Conservation (phyloP, 1,140 invertebrate species). For the Parasteatoda tepidariorum region DNA sequence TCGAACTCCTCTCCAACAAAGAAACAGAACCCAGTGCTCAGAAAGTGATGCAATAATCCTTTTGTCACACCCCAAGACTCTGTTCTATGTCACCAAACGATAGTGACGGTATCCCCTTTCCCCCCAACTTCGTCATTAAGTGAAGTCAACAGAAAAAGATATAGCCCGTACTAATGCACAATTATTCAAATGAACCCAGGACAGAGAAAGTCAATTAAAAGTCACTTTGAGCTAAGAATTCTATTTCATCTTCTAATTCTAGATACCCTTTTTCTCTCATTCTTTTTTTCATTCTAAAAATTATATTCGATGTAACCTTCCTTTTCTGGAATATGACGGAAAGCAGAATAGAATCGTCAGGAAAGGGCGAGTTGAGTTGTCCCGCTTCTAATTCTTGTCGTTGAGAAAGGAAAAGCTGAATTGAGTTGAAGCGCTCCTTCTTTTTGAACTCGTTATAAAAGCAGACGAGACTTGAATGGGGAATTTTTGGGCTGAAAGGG, state of each 20-base stretch:
- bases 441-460: slow-evolving; percentile 50
- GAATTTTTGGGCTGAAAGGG: slow-evolving; percentile 32
- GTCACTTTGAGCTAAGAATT: slow-evolving; percentile 41
- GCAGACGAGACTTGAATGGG: slow-evolving; percentile 33
- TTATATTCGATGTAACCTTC: background rate
- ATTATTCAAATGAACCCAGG: slow-evolving; percentile 56
- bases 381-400: slow-evolving; percentile 35
- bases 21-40: background rate
- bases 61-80: slow-evolving; percentile 50
- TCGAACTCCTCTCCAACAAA: background rate
- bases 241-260: background rate
- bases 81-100: slow-evolving; percentile 55
- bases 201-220: slow-evolving; percentile 57
- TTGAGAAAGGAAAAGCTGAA: slow-evolving; percentile 33
- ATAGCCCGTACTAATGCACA: slow-evolving; percentile 20
- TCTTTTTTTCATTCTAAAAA: background rate
- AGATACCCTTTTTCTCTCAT: slow-evolving; percentile 2
- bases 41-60: slow-evolving; percentile 57
- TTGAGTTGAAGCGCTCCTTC: slow-evolving; percentile 48
- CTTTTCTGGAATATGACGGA: slow-evolving; percentile 35
- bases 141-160: slow-evolving; percentile 56
- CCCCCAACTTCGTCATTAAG: slow-evolving; percentile 34
- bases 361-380: slow-evolving; percentile 50
- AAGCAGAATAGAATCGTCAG: slow-evolving; percentile 41
- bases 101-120: slow-evolving; percentile 16